These are phyloP conservation scores for Enhydra lutris DNA, from an alignment of 2,113 vertebrate species.

Conservation along the genomic window DNA sequence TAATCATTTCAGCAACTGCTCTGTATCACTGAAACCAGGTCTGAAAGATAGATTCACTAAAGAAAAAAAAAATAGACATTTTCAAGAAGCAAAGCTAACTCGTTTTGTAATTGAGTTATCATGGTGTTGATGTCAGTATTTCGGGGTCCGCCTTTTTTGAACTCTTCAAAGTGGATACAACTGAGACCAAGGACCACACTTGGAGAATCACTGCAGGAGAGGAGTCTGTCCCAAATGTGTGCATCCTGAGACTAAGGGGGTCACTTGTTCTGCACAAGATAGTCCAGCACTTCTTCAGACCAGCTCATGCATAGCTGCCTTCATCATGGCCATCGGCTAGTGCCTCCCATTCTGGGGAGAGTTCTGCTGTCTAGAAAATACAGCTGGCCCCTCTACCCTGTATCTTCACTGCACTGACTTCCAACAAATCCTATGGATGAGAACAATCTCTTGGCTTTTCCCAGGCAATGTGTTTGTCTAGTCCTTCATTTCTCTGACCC, in stretches of 20 bases:
- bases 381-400: not conserved
- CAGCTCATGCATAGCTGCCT: not conserved
- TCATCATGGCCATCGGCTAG: not conserved
- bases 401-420: not conserved
- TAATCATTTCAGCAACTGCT: not conserved
- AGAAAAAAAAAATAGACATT: not conserved
- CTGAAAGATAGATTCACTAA: not conserved
- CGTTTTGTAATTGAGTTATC: not conserved
- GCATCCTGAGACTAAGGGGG: not conserved
- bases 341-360: not conserved
- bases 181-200: not conserved
- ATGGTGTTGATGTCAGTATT: not conserved
- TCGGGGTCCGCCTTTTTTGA: not conserved
- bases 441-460: not conserved
- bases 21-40: not conserved
- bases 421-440: not conserved
- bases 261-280: not conserved
- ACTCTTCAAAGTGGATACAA: not conserved
- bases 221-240: not conserved
- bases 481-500: not conserved
- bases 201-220: not conserved
- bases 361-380: not conserved
- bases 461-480: not conserved
- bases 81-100: not conserved
- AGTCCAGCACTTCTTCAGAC: not conserved